phyloP scores from a whole-genome alignment of 2,797 vertebrate genomes.

The Propithecus deckenii region DNA sequence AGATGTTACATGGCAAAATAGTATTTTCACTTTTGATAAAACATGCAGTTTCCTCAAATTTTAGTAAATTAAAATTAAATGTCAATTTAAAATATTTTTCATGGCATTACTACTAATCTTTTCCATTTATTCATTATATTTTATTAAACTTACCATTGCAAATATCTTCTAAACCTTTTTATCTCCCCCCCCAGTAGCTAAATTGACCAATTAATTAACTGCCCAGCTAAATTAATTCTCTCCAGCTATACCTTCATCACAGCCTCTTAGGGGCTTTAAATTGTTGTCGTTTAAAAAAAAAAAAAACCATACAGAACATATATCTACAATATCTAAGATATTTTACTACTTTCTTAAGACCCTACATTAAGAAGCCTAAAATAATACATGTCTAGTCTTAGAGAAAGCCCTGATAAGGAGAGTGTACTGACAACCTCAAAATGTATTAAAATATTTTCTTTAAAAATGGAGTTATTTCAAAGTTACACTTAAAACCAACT shows the following conservation, averaged over 20 bases:
- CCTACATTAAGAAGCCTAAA: not conserved
- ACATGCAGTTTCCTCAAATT: not conserved
- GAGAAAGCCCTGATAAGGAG: not conserved
- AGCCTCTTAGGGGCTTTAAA: not conserved
- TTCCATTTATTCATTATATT: constrained; percentile 15
- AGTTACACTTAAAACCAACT: not conserved
- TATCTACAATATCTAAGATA: not conserved
- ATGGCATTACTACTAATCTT: constrained; percentile 7
- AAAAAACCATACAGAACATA: not conserved
- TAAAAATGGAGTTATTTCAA: constrained; percentile 10
- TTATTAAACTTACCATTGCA: not conserved
- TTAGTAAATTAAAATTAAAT: constrained; percentile 34
- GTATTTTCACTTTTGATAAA: not conserved
- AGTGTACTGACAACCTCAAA: not conserved
- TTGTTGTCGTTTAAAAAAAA: not conserved
- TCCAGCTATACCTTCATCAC: not conserved
- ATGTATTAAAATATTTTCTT: not conserved
- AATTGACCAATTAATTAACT: not conserved
- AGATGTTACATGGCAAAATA: not conserved
- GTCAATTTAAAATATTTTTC: not conserved
- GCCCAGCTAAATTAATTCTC: not conserved
- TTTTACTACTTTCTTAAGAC: not conserved
- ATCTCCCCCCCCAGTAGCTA: not conserved
- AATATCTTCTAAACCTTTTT: not conserved
- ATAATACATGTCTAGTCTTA: not conserved